Evolutionary conservation across 1,140 invertebrate genomes (phyloP).

Genomic region (Euglossa dilemma): DNA sequence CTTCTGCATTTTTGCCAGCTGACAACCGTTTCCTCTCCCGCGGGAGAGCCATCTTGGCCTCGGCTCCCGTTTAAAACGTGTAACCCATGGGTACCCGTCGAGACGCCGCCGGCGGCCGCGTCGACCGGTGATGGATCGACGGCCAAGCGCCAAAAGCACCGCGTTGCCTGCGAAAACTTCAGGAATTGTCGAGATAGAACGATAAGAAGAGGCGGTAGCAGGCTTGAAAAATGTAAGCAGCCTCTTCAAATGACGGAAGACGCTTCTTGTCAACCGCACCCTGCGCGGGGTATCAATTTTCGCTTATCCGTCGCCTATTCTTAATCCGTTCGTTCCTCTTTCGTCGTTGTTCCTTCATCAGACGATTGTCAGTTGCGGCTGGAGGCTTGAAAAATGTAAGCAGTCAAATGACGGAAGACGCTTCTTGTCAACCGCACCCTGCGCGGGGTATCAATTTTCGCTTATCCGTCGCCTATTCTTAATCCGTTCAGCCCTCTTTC

Average conservation of each 20-base stretch:
- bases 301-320: neutral
- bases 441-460: constrained; percentile 16
- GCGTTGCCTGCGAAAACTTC: constrained; percentile 15
- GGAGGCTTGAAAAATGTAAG: neutral
- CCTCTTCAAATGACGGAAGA: neutral
- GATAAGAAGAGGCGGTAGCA: neutral
- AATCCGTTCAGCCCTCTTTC: neutral
- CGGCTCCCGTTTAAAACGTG: constrained; percentile 45
- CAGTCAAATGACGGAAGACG: neutral
- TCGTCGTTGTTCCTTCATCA: too few species aligned
- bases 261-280: neutral
- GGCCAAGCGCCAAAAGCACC: constrained; percentile 15
- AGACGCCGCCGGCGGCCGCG: neutral
- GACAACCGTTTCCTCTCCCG: constrained; percentile 56
- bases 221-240: neutral
- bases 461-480: neutral
- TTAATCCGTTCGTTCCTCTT: neutral
- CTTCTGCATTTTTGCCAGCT: constrained; percentile 60
- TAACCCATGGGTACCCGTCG: constrained; percentile 37
- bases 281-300: constrained; percentile 17
- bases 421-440: neutral
- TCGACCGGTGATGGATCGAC: constrained; percentile 57
- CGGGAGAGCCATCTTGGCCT: constrained; percentile 32
- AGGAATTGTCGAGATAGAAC: constrained; percentile 11
- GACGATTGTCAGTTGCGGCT: too few species aligned